phyloP scores from a whole-genome alignment of 37 sponge, comb jelly and placozoan genomes.

The Ephydatia muelleri region DNA sequence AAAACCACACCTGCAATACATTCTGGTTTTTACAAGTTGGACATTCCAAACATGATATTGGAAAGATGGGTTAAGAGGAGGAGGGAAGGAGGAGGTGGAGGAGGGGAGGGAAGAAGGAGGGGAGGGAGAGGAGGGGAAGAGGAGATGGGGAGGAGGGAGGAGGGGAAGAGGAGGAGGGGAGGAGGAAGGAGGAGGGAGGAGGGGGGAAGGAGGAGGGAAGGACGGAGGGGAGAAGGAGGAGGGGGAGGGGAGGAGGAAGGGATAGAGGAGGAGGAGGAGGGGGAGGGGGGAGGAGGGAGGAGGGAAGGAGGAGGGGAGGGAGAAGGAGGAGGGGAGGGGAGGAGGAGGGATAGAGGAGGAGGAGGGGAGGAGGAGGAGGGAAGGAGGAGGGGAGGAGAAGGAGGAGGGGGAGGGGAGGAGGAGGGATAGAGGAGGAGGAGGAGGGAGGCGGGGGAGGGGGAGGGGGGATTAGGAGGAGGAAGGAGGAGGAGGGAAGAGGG shows the following conservation, averaged over 20 bases:
- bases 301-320: background rate
- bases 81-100: background rate
- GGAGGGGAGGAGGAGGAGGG: background rate
- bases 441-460: background rate
- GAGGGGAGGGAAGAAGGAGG: background rate
- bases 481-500: background rate
- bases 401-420: background rate
- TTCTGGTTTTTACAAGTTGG: too few relatives aligned
- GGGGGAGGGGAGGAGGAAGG: background rate
- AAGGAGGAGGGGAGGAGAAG: background rate
- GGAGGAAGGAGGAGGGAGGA: background rate
- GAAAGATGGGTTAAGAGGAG: background rate
- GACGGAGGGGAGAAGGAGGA: background rate
- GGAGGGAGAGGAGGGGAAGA: background rate
- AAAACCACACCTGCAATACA: background rate
- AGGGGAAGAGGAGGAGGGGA: background rate
- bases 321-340: background rate
- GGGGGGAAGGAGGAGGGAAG: constrained; percentile 13
- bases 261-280: background rate
- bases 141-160: background rate
- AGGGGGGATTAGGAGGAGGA: background rate
- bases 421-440: background rate
- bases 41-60: background rate
- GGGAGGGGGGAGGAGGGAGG: background rate
- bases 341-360: background rate